Conservation (phyloP, 1,140 invertebrate species). For the Sarcophaga bullata region DNA sequence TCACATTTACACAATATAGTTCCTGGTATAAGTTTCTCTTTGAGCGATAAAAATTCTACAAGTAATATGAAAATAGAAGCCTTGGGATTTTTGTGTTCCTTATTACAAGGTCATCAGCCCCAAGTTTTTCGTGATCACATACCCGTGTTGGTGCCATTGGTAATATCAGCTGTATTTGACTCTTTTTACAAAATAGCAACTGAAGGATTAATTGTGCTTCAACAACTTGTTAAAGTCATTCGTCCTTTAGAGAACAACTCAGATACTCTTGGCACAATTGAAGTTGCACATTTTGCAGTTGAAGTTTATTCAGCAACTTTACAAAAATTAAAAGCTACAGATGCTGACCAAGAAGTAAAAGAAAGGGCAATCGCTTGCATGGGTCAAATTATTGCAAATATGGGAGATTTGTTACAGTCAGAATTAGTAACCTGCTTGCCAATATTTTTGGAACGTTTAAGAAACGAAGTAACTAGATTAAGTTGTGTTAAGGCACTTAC, state of each 20-base stretch:
- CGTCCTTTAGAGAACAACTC: conserved; percentile 77
- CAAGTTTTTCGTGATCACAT: conserved; percentile 82
- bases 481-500: conserved; percentile 96
- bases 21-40: conserved; percentile 89
- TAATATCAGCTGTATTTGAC: conserved; percentile 90
- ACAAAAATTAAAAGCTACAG: conserved; percentile 88
- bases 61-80: conserved; percentile 99
- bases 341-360: conserved; percentile 98
- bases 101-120: conserved; percentile 85
- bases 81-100: conserved; percentile 89
- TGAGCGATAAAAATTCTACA: conserved; percentile 93
- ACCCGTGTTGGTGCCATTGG: conserved; percentile 83
- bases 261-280: conserved; percentile 68
- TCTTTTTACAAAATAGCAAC: conserved; percentile 99
- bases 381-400: conserved; percentile 93
- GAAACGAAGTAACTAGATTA: conserved; percentile 96
- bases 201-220: conserved; percentile 91
- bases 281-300: conserved; percentile 81
- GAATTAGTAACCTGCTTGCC: conserved; percentile 89
- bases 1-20: conserved; percentile 87
- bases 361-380: conserved; percentile 97
- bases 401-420: conserved; percentile 81
- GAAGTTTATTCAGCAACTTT: conserved; percentile 89
- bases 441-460: conserved; percentile 92
- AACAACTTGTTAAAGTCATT: conserved; percentile 95